phyloP scores from a whole-genome alignment of 1,140 invertebrate genomes.

The Potamilus streckersoni region DNA sequence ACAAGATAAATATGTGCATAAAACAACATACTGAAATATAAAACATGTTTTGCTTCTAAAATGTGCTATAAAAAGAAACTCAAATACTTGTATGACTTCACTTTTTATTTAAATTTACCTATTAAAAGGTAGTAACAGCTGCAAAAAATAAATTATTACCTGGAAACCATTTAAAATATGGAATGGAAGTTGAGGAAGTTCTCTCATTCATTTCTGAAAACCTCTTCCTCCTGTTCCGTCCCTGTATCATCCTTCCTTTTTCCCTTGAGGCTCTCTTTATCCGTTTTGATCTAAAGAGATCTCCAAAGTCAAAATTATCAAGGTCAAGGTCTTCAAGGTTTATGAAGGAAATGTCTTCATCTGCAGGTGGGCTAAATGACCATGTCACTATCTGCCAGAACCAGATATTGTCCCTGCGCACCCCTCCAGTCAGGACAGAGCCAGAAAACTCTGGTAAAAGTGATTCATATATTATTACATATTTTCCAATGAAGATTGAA shows the following conservation, averaged over 20 bases:
- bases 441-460: not conserved
- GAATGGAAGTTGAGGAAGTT: slow-evolving; percentile 2
- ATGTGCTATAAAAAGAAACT: too few relatives aligned
- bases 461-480: too few relatives aligned
- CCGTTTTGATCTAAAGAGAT: not conserved
- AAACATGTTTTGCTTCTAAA: too few relatives aligned
- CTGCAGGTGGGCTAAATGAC: not conserved
- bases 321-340: not conserved
- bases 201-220: not conserved
- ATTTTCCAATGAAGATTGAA: too few relatives aligned
- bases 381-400: slow-evolving; percentile 17
- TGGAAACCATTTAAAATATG: slow-evolving; percentile 28
- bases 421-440: slow-evolving; percentile 21
- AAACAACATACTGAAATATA: too few relatives aligned
- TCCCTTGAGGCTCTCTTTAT: not conserved
- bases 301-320: not conserved
- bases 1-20: too few relatives aligned
- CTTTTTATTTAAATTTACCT: too few relatives aligned
- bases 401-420: slow-evolving; percentile 5
- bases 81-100: too few relatives aligned
- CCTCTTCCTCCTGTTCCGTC: not conserved
- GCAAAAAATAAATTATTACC: slow-evolving; percentile 5
- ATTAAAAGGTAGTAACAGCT: too few relatives aligned
- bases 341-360: not conserved
- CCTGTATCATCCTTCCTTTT: not conserved